Conservation (phyloP, 2,113 vertebrate species). For the Rousettus leschenaultii region DNA sequence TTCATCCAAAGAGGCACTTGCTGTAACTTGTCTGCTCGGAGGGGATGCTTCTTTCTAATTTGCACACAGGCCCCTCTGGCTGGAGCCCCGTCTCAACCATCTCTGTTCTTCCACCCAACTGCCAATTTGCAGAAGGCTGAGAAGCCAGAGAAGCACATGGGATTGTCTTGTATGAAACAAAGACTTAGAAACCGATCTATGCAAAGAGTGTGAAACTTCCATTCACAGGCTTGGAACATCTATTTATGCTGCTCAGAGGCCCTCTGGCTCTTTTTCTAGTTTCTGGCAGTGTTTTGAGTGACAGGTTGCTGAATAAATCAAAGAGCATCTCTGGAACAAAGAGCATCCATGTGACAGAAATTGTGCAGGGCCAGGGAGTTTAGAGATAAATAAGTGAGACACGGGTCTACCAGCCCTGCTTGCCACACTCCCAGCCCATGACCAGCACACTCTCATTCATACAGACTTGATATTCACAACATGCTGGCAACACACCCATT, state of each 20-base stretch:
- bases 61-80: not conserved
- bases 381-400: not conserved
- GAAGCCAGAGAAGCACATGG: not conserved
- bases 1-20: not conserved
- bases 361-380: not conserved
- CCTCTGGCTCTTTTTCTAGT: not conserved
- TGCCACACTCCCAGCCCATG: not conserved
- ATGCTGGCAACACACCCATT: not conserved
- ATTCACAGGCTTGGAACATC: not conserved
- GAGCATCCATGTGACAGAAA: not conserved
- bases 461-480: not conserved
- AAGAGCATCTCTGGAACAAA: not conserved
- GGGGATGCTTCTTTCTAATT: not conserved
- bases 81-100: not conserved
- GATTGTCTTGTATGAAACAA: not conserved
- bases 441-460: not conserved
- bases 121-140: not conserved
- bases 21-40: not conserved
- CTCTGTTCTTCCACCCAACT: not conserved
- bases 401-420: not conserved
- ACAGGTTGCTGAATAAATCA: not conserved
- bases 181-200: not conserved
- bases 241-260: not conserved
- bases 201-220: not conserved
- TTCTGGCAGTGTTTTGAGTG: not conserved